phyloP scores from a whole-genome alignment of 1,140 invertebrate genomes.

The Danaus melanippus region DNA sequence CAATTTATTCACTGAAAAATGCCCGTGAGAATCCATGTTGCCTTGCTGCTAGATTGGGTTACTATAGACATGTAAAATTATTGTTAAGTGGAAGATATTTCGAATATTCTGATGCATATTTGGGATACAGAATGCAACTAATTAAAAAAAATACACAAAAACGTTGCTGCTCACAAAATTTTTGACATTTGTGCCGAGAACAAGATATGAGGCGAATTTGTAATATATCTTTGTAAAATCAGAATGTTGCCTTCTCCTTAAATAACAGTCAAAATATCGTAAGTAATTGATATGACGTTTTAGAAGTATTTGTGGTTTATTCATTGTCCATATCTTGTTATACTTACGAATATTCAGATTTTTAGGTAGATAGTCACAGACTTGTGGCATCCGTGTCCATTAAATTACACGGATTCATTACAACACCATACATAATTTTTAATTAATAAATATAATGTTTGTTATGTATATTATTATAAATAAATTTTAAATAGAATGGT shows the following conservation, averaged over 20 bases:
- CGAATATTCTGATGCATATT: too few species aligned
- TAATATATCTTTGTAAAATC: not conserved
- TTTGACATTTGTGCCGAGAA: too few species aligned
- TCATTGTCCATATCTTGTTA: too few species aligned
- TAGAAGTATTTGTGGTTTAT: slow-evolving; percentile 42
- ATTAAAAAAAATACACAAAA: too few species aligned
- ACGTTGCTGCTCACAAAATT: too few species aligned
- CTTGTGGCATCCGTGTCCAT: slow-evolving; percentile 22
- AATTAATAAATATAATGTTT: too few species aligned
- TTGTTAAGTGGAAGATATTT: slow-evolving; percentile 28
- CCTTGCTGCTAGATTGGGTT: slow-evolving; percentile 30
- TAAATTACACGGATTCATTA: slow-evolving; percentile 32
- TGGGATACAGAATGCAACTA: too few species aligned
- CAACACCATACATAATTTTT: slow-evolving; percentile 21
- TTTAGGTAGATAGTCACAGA: slow-evolving; percentile 20
- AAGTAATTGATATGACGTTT: slow-evolving; percentile 45
- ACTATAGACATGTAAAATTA: slow-evolving; percentile 24
- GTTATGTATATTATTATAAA: too few species aligned
- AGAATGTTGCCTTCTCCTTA: slow-evolving; percentile 30
- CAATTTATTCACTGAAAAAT: slow-evolving; percentile 1
- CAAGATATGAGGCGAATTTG: too few species aligned
- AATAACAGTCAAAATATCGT: slow-evolving; percentile 28
- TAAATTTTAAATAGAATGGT: slow-evolving; percentile 8
- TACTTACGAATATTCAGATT: slow-evolving; percentile 34
- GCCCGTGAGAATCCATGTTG: slow-evolving; percentile 34